Percentiles rank a stretch among this genome's conserved stretches.
Conservation (phyloP, 2,797 vertebrate species). For the Bradypus variegatus region DNA sequence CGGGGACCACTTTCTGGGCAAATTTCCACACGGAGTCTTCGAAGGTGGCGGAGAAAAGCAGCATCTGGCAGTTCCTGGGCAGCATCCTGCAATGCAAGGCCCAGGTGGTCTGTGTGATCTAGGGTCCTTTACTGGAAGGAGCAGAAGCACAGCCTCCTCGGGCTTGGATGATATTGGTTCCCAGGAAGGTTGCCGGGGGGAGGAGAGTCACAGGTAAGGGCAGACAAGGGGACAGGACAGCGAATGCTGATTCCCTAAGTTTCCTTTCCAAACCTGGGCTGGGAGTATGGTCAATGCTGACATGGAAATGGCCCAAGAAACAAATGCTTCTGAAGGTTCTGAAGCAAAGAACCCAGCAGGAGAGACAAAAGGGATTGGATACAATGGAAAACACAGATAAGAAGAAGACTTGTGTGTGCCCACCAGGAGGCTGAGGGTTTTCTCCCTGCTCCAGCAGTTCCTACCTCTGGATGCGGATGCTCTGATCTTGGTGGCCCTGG, state of each 20-base stretch:
- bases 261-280: neutral
- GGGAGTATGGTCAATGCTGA: neutral
- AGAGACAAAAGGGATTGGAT: neutral
- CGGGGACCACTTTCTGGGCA: slow-evolving; percentile 87
- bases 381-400: neutral
- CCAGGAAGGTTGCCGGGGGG: neutral
- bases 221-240: neutral
- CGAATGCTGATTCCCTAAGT: neutral
- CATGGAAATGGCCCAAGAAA: neutral
- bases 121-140: neutral
- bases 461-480: slow-evolving; percentile 93
- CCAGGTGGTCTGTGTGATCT: neutral
- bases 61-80: slow-evolving; percentile 91
- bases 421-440: neutral
- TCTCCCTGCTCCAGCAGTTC: neutral
- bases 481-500: slow-evolving; percentile 95
- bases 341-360: neutral
- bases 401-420: neutral
- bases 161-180: neutral
- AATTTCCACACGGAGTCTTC: slow-evolving; percentile 95
- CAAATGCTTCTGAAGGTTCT: neutral
- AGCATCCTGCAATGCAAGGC: slow-evolving; percentile 79
- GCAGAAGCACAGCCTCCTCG: neutral
- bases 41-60: slow-evolving; percentile 96
- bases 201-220: neutral